Conservation (phyloP, 2,888 invertebrate species). For the Sphaerophoria taeniata region DNA sequence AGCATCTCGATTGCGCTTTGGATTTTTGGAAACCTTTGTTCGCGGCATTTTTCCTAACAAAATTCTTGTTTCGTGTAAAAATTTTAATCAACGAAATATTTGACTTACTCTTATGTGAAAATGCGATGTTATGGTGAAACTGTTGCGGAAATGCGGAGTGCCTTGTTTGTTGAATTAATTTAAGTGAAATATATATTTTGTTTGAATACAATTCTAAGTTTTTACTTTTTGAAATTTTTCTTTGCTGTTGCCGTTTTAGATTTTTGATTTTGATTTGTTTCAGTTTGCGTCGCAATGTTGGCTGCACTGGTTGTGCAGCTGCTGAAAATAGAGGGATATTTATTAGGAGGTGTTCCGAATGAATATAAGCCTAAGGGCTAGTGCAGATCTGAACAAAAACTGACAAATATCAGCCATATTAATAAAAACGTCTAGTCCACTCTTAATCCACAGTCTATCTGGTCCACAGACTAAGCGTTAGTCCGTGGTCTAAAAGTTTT, state of each 20-base stretch:
- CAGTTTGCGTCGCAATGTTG: constrained; percentile 27
- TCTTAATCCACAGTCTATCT: too few relatives aligned
- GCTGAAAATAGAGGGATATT: constrained; percentile 53
- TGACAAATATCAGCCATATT: not conserved
- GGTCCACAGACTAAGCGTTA: too few relatives aligned
- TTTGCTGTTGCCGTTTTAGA: constrained; percentile 30
- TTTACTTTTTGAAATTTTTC: not conserved
- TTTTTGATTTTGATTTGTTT: too few relatives aligned
- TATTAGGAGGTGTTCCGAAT: constrained; percentile 12
- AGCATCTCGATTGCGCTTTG: constrained; percentile 81
- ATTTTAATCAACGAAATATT: too few relatives aligned
- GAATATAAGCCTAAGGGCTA: not conserved
- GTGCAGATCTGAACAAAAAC: not conserved
- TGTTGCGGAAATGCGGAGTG: not conserved
- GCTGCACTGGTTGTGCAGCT: constrained; percentile 50
- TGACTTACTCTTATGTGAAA: too few relatives aligned
- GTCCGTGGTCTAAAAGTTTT: too few relatives aligned
- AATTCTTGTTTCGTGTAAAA: too few relatives aligned
- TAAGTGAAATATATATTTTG: not conserved
- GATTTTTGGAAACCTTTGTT: constrained; percentile 81
- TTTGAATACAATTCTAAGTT: not conserved
- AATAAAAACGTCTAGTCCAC: too few relatives aligned
- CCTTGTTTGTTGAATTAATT: not conserved
- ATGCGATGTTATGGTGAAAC: not conserved
- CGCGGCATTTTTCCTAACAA: constrained; percentile 79